Conservation (phyloP, 1,140 invertebrate genomes). For the Ylistrum balloti region DNA sequence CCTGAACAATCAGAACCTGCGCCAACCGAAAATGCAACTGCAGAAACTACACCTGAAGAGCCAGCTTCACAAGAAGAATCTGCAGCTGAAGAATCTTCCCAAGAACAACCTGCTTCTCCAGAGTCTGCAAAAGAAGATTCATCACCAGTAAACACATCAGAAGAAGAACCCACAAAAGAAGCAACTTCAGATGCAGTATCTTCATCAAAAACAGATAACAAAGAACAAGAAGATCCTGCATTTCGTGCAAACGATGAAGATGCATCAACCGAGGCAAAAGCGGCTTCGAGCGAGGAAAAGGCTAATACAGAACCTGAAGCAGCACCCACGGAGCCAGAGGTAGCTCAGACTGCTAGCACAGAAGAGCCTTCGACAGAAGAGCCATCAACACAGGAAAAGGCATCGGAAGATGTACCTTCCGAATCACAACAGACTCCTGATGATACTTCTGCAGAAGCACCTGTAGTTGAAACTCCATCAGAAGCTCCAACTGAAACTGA, state of each 20-base stretch:
- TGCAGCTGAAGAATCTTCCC: too few species aligned
- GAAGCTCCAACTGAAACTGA: neutral
- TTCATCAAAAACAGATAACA: neutral
- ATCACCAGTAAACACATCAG: too few species aligned
- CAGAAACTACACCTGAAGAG: neutral
- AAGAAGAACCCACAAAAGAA: too few species aligned
- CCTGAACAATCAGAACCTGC: neutral
- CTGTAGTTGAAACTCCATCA: neutral
- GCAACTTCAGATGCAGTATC: too few species aligned
- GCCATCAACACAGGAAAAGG: neutral
- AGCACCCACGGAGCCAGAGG: neutral
- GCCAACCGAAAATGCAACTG: too few species aligned
- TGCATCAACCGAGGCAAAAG: neutral
- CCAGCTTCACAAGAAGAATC: too few species aligned
- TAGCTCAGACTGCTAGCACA: neutral
- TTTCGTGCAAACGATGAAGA: neutral
- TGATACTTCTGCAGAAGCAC: neutral
- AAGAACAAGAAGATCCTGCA: neutral
- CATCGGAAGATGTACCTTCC: neutral
- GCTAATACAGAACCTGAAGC: neutral
- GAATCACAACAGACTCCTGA: neutral
- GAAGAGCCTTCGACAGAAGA: neutral
- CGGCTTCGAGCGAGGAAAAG: constrained; percentile 2
- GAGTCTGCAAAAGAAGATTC: too few species aligned
- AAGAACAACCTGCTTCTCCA: too few species aligned